These are phyloP conservation scores for Nymphicus hollandicus DNA, from an alignment of 2,113 vertebrate genomes.

Conservation along the genomic window DNA sequence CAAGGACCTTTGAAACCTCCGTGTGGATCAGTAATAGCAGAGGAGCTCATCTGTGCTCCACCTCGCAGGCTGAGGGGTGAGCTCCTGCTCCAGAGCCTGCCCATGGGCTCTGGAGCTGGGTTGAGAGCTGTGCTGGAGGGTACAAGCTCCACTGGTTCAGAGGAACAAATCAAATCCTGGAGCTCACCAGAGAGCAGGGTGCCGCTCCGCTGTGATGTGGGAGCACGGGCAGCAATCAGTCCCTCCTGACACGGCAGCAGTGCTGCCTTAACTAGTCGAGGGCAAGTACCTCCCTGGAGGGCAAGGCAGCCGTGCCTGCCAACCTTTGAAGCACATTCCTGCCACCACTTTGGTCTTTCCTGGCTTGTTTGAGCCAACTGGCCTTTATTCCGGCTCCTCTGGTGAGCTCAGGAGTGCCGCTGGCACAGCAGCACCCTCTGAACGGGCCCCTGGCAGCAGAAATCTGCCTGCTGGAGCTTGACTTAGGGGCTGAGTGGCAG, in stretches of 20 bases:
- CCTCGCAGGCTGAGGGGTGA: rapidly evolving
- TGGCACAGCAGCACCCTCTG: not conserved
- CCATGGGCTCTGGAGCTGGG: rapidly evolving
- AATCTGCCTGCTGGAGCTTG: not conserved
- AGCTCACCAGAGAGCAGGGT: not conserved
- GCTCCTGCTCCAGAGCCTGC: not conserved
- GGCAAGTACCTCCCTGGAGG: not conserved
- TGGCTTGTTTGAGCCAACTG: not conserved
- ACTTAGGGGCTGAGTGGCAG: rapidly evolving
- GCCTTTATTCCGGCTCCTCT: not conserved
- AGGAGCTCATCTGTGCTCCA: rapidly evolving
- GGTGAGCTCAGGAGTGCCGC: not conserved
- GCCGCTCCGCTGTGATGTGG: not conserved
- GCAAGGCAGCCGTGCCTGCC: not conserved
- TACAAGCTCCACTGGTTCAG: not conserved
- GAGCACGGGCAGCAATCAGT: not conserved
- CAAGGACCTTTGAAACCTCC: not conserved
- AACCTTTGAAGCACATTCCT: not conserved
- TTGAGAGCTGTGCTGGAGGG: rapidly evolving
- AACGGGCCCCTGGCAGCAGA: not conserved
- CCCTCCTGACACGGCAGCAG: not conserved
- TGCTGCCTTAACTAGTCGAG: not conserved
- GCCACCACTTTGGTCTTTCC: not conserved
- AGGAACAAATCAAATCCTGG: not conserved
- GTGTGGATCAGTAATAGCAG: not conserved